Conservation (phyloP, 2,113 vertebrate species). For the Sakesphorus luctuosus region DNA sequence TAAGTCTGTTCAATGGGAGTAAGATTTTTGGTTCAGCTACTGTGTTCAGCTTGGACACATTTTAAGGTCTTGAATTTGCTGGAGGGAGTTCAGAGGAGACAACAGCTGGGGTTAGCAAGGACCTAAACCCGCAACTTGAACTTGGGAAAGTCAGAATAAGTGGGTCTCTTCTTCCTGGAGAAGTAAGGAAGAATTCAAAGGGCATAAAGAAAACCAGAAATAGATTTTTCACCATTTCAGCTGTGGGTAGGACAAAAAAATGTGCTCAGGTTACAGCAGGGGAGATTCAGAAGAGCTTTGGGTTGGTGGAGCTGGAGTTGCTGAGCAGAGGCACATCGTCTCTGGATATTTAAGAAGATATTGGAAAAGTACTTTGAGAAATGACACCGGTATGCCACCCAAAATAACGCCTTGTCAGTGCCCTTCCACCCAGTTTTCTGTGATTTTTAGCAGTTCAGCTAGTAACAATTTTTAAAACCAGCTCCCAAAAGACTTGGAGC, state of each 20-base stretch:
- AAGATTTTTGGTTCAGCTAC: background rate
- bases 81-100: background rate
- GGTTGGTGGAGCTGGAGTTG: background rate
- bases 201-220: background rate
- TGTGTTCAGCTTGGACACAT: background rate
- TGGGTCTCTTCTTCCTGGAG: background rate
- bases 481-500: background rate
- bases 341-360: background rate
- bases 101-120: background rate
- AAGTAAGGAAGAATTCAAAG: background rate
- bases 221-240: background rate
- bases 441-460: slow-evolving; percentile 18
- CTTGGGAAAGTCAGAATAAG: background rate
- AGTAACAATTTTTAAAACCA: slow-evolving; percentile 21
- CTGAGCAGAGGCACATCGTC: accelerated
- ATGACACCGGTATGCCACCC: background rate
- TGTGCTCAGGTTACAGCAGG: background rate
- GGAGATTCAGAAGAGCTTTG: background rate
- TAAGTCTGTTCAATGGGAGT: background rate
- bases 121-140: background rate
- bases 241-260: background rate
- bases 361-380: background rate
- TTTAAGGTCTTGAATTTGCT: background rate
- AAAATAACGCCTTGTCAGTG: background rate
- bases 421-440: background rate